These are phyloP conservation scores for Leucoraja ocellata DNA, from an alignment of 2,797 vertebrate species.

Conservation along the genomic window DNA sequence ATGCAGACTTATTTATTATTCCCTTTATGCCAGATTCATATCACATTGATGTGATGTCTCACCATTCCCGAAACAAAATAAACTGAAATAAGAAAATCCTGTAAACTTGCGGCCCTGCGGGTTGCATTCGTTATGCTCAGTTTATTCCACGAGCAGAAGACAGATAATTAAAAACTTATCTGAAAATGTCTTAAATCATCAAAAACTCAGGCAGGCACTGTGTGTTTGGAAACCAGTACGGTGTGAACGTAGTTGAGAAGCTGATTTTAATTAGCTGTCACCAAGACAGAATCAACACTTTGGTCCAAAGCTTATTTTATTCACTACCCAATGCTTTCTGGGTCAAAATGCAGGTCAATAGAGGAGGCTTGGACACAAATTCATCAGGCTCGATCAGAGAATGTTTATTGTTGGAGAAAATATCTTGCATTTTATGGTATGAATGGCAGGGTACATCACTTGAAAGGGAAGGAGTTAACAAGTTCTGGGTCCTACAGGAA, in stretches of 20 bases:
- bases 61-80: not conserved
- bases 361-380: not conserved
- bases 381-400: not conserved
- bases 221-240: not conserved
- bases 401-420: not conserved
- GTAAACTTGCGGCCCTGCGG: not conserved
- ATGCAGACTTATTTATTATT: not conserved
- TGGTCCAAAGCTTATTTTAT: not conserved
- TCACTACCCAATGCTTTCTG: not conserved
- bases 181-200: not conserved
- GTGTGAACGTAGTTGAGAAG: not conserved
- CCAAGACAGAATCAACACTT: not conserved
- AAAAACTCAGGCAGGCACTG: not conserved
- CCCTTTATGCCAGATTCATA: not conserved
- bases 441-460: not conserved
- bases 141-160: not conserved
- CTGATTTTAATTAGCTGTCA: slow-evolving; percentile 25
- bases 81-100: not conserved
- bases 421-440: not conserved
- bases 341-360: not conserved
- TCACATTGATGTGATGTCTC: too few species aligned
- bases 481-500: not conserved
- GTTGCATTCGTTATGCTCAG: not conserved
- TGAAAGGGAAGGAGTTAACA: not conserved
- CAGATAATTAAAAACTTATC: not conserved